Evolutionary conservation across 1,140 invertebrate species (phyloP), one percentile per base, ranked within the genome.

Genomic region (Rhagoletis pomonella): DNA sequence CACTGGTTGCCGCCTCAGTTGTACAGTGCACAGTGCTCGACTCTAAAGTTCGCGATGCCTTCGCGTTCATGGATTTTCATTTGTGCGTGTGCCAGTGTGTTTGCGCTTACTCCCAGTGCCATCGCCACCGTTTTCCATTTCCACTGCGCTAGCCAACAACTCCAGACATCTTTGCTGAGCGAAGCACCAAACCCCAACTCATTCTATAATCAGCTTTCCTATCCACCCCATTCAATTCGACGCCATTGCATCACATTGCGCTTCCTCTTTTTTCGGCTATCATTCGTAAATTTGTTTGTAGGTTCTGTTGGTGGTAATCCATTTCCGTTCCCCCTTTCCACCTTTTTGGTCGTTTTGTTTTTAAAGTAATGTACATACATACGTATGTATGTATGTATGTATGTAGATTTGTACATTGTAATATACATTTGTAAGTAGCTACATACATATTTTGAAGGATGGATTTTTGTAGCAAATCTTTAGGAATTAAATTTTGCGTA

Each of bases 301-400:
- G 73, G 73, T 81, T 81, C 73, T 81, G 73, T 55, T 81, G 73
- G 73, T 58, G 73, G 73, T 81, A 81, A 81, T 81, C 73, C 73
- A 81, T 81, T 81, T 81, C 73, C 73, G 73, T 81, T 81, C 47
- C 19, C n/a, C 73, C 50, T 55, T n/a, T 81, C 42, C 50, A 58
- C 42, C 29, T 73, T 47, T 81, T 55, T 81, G 50, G 44, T 81
- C 55, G 50, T 55, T 58, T 47, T 10, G 73, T n/a, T 81, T 81
- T 10, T 55, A 55, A 81, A 81, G 73, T 58, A 19, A 81, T 81
- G 19, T 55, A 55, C 9, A 6, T 58, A 29, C 17, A 81, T 81
- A 73, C n/a, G n/a, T 64, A n/a, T 14, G 67, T 69, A 73, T 73
- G 12, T 73, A 73, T 17, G 42, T 73, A 73, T 73, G 39, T 73